Evolutionary conservation across 2,888 invertebrate species (phyloP), one percentile per base, ranked within the genome.

Genomic region (Elegia similella): DNA sequence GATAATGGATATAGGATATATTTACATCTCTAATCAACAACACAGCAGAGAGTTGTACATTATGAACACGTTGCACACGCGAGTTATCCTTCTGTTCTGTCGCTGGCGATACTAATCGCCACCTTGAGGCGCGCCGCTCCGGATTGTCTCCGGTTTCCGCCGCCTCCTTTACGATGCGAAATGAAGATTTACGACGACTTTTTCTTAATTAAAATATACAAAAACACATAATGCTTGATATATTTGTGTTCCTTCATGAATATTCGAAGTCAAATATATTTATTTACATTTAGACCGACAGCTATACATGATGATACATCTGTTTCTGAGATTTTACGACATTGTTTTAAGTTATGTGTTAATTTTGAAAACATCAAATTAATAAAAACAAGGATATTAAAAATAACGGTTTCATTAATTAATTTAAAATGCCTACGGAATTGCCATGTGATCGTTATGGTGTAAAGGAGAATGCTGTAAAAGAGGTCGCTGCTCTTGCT

Each of bases 171-270:
- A 16, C 15, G 13, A 30, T 15, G n/a, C 42, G 30, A 32, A 55
- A 55, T 44, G 29, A 44, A 34, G 44, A 55, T 55, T 55, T 55
- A 55, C 17, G 16, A n/a, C 12, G n/a, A 34, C 32, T 34, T 44
- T 44, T 32, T 32, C 34, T 44, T 55, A 55, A 55, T 55, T 55
- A 46, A 55, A 43, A 44, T 42, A 44, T 44, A 43, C 12, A 43
- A 55, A 34, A 44, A 44, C 5, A 32, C 17, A 43, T n/a, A 43
- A 10, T 46, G 12, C 23, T 46, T 46, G 17, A 46, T 46, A 46
- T 17, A 46, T 46, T 46, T 17, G 46, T 46, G 2, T 16, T 16
- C 46, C 17, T 8, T 17, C 12, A 23, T 17, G 17, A 46, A 38
- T 38, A 38, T 38, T 34, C 12, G 5, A n/a, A 38, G 12, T 12